Conservation (phyloP, 2,797 vertebrate species). For the Sphenopsis melanotis region DNA sequence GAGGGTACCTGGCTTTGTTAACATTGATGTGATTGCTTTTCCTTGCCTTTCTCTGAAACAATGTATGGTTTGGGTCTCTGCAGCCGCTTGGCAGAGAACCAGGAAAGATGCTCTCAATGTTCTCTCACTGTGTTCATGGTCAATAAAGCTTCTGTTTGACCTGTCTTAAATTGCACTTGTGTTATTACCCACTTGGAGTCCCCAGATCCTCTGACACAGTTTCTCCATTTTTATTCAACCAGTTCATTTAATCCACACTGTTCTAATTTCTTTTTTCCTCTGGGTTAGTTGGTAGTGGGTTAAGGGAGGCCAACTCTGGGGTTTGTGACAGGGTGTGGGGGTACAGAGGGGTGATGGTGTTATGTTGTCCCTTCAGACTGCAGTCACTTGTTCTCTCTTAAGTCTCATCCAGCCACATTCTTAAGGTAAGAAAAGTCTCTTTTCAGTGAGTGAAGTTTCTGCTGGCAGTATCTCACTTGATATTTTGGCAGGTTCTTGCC, state of each 20-base stretch:
- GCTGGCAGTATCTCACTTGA: neutral
- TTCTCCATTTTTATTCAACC: neutral
- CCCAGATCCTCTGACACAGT: neutral
- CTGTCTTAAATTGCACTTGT: neutral
- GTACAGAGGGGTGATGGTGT: neutral
- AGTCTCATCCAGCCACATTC: neutral
- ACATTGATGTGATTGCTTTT: neutral
- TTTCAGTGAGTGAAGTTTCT: neutral
- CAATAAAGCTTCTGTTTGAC: neutral
- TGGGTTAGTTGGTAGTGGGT: neutral
- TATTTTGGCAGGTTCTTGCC: neutral
- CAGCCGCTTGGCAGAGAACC: neutral
- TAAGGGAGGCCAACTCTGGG: neutral
- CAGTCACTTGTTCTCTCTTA: neutral
- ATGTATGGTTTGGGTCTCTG: neutral
- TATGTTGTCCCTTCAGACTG: neutral
- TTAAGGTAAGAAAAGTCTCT: neutral
- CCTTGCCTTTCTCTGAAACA: neutral
- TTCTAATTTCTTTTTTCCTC: neutral
- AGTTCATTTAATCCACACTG: neutral
- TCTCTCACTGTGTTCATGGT: neutral
- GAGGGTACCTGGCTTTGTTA: neutral
- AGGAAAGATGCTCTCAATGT: neutral
- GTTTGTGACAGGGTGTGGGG: accelerated
- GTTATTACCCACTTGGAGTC: neutral